Evolutionary conservation across 2,888 invertebrate species (phyloP), one percentile per base, ranked within the genome.

Genomic region (Drosophila paranaensis): DNA sequence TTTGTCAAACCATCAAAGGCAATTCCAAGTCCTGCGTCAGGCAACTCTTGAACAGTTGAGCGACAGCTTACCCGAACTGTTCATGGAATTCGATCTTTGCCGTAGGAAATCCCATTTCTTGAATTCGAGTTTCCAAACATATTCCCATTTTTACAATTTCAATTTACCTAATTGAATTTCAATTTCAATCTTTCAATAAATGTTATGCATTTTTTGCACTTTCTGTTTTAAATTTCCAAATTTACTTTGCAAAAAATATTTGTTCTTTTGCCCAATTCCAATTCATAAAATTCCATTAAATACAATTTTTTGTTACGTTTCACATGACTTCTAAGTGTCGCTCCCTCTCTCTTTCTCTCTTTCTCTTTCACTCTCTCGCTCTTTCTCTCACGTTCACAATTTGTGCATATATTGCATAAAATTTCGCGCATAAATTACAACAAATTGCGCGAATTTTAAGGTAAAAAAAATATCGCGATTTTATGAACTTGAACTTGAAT

Each of bases 401-500:
- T 77, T 74, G 67, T 63, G 71, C 70, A 69, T 75, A 75, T 73
- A 71, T 70, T 66, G 72, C 77, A 78, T 74, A 81, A 74, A 75
- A 61, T 71, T 45, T 61, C 35, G 72, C 62, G 78, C 83, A 81
- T 87, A 88, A 84, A 87, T 84, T 83, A 84, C 82, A 84, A 77
- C 73, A 81, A 83, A 81, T 77, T 77, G 82, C 68, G 60, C 62
- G 56, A 66, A 58, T 53, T 51, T 67, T 63, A 61, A 50, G 51
- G 30, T 25, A 69, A 10, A 8, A 53, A 25, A 65, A 48, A 50
- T 33, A 35, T 11, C 3, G 54, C 50, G 40, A 60, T 63, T 69
- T 77, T 73, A 67, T 82, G 83, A 88, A 85, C 85, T 85, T 85
- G 86, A 85, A 86, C 88, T 85, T 85, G 85, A 20, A 56, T 74